These are phyloP conservation scores for Diaphora mendica DNA, from an alignment of 2,888 invertebrate genomes.

Conservation along the genomic window DNA sequence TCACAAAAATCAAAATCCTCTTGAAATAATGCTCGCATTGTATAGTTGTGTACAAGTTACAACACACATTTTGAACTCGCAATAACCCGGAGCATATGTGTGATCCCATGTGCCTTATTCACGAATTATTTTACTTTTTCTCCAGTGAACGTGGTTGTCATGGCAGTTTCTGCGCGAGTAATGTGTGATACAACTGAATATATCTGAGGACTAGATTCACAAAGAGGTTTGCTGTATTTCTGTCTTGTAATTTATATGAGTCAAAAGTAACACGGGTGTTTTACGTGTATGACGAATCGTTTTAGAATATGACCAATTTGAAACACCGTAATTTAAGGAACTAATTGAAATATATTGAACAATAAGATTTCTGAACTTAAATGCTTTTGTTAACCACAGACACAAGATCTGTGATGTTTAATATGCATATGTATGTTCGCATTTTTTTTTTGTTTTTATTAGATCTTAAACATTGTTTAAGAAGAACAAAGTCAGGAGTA, in stretches of 20 bases:
- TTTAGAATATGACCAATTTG: background rate
- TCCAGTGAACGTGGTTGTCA: constrained; percentile 16
- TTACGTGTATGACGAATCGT: background rate
- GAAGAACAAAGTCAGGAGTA: too few species aligned
- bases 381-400: too few species aligned
- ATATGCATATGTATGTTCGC: too few species aligned
- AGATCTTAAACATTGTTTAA: too few species aligned
- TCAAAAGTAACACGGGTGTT: background rate
- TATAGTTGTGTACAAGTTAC: constrained; percentile 10
- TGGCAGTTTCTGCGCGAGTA: constrained; percentile 9
- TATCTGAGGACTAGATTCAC: background rate
- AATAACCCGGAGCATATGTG: constrained; percentile 26
- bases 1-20: background rate
- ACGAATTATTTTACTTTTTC: constrained; percentile 14
- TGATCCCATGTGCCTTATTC: constrained; percentile 29
- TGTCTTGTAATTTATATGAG: background rate
- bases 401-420: too few species aligned
- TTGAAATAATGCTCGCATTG: background rate
- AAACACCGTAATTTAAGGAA: background rate
- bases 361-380: background rate
- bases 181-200: background rate
- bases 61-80: constrained; percentile 15
- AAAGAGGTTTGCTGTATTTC: background rate
- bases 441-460: too few species aligned
- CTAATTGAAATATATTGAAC: background rate